Base-by-base conservation (phyloP, 2,888 invertebrate genomes). In the Eilema griseolum region DNA sequence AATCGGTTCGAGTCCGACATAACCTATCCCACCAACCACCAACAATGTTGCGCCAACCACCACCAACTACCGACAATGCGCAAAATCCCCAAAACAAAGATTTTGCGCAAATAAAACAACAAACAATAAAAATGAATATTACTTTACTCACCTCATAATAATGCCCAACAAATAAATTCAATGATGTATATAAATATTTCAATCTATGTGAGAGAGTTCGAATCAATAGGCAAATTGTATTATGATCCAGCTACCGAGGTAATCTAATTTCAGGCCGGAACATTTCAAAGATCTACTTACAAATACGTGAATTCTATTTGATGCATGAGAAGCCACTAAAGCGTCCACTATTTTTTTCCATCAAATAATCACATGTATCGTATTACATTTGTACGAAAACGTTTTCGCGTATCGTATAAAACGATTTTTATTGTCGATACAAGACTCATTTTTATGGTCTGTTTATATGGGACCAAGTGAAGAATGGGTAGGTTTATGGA, bases 401-500 rank as follows among this genome's bases (percentile, higher is more conserved):
- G 84, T 86, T 89, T 83, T 84, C 73, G 81, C 85, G 82, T 85
- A 84, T 80, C 80, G 79, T 89, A 88, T 92, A 91, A 92, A 93
- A 88, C 78, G 62, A 79, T 82, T 91, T 90, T 93, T 92, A 93
- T 89, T 87, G 88, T 86, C 88, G 87, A 89, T 90, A 90, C 90
- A 89, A 90, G 91, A 91, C 90, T 92, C 92, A 88, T 87, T 92
- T 93, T 94, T 93, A 94, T 89, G 82, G 86, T 87, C 88, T 92
- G 92, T 93, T 93, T 93, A 93, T 92, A 90, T 88, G 89, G 82
- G 83, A 76, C 77, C 83, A 80, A 82, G 81, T 86, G 86, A 88
- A 88, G 88, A 89, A 90, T 88, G 82, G 85, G 85, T 80, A 83
- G 85, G 81, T 84, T 85, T 88, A 87, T 90, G 86, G 84, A 85